Percentiles rank a stretch among this genome's conserved stretches.
Conservation (phyloP, 1,140 invertebrate genomes). For the Eumeta japonica region DNA sequence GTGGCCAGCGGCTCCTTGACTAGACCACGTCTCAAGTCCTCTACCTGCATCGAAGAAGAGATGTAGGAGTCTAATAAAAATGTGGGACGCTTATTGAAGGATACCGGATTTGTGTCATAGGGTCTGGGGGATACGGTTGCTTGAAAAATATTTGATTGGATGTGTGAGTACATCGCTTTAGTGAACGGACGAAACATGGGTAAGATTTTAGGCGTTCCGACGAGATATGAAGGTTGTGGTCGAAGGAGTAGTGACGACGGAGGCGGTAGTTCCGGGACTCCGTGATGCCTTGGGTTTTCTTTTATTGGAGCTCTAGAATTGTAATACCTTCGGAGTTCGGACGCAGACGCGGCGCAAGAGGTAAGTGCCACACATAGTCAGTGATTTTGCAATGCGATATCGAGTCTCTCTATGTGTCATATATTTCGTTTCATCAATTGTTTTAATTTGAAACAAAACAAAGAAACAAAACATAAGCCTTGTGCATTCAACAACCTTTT, state of each 20-base stretch:
- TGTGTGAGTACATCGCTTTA: constrained; percentile 28
- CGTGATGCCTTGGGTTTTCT: constrained; percentile 25
- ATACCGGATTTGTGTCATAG: constrained; percentile 18
- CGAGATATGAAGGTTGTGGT: constrained; percentile 30
- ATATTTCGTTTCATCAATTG: too few species aligned
- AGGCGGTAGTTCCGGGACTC: constrained; percentile 29
- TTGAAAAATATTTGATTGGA: too few species aligned
- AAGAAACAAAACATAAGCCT: too few species aligned
- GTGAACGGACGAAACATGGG: constrained; percentile 33
- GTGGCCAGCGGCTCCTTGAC: constrained; percentile 43
- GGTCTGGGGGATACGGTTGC: constrained; percentile 24
- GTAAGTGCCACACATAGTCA: too few species aligned
- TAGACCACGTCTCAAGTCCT: constrained; percentile 48
- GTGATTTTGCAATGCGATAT: too few species aligned
- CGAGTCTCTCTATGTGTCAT: too few species aligned
- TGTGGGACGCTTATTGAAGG: constrained; percentile 34
- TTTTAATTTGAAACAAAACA: too few species aligned
- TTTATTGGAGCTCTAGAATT: constrained; percentile 29
- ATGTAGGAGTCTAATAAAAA: constrained; percentile 53
- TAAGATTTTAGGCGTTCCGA: constrained; percentile 39
- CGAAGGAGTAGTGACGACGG: constrained; percentile 37
- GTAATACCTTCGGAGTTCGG: constrained; percentile 35
- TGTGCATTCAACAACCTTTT: too few species aligned
- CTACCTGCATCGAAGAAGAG: constrained; percentile 46
- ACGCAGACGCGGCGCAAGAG: constrained; percentile 26